Base-by-base conservation (phyloP, 2,113 vertebrate species). In the Gopherus flavomarginatus region DNA sequence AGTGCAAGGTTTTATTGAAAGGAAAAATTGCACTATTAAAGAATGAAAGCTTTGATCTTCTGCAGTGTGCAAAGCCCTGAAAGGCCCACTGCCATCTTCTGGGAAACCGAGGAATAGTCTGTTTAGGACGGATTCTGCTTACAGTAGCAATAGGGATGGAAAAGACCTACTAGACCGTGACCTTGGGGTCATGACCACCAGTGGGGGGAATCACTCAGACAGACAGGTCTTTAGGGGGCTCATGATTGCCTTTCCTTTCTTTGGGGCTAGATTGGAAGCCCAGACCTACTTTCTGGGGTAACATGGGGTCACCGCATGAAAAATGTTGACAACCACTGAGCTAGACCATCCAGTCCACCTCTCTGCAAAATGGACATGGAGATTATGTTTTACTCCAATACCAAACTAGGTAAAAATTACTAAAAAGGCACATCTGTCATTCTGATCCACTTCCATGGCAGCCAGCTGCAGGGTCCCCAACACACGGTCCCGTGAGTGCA, bases 381-480 rank as follows among this genome's bases (percentile, higher is more conserved):
- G 93, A 91, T 96, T 97, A 89, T 69, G 96, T 92, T 86, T 93
- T 92, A 93, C 92, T 92, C 69, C 79, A 90, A 89, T 94, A 95
- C 94, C 88, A 94, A 62, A 96, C 93, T 93, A 92, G 42, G 91
- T 92, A 89, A 95, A 97, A 96, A 96, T 91, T 79, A 86, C 59
- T 72, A 10, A 81, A 87, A 92, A 85, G 86, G 83, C 77, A 27
- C 90, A 59, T 95, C 87, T 54, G 22, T 94, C 91, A 44, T 83
- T 88, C 91, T 80, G 2, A 3, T 92, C 75, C 91, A 83, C 57
- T 94, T 93, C 92, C 92, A 52, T 85, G 91, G 96, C 96, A 96
- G 91, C 93, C 3, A 0, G 42, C 35, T 9, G 83, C 92, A 85
- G 62, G 79, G 85, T 90, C 3, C 12, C 87, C 88, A 1, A 0